Percentiles rank a stretch among this genome's conserved stretches.
Evolutionary conservation across 2,888 invertebrate genomes (phyloP).

Genomic region (Capitulum mitella): DNA sequence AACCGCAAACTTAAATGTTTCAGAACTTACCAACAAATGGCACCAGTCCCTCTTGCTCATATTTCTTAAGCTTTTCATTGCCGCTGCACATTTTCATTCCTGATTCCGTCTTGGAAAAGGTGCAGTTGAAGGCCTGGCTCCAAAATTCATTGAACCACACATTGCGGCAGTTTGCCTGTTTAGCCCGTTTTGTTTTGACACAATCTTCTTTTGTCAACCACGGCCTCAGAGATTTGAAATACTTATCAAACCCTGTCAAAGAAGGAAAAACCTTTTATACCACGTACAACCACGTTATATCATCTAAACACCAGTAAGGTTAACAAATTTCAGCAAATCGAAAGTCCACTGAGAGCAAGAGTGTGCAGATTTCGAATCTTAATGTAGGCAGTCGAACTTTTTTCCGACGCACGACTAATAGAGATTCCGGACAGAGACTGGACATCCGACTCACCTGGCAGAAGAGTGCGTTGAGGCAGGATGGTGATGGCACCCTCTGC

Average conservation of each 20-base stretch:
- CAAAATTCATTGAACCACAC: constrained; percentile 64
- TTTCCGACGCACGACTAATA: too few relatives aligned
- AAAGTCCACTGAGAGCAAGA: too few relatives aligned
- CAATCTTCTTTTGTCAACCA: constrained; percentile 43
- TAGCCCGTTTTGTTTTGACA: neutral
- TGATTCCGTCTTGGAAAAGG: constrained; percentile 40
- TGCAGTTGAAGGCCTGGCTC: constrained; percentile 59
- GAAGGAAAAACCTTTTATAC: too few relatives aligned
- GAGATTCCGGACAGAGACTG: too few relatives aligned
- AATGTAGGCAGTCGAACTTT: too few relatives aligned
- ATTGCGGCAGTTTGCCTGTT: constrained; percentile 51
- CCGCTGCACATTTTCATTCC: constrained; percentile 45
- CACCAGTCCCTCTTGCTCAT: constrained; percentile 55
- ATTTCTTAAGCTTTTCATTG: constrained; percentile 47
- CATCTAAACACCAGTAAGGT: too few relatives aligned
- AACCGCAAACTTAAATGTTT: too few relatives aligned
- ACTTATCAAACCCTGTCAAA: constrained; percentile 55
- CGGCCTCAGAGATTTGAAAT: constrained; percentile 54
- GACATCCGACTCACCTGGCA: constrained; percentile 46
- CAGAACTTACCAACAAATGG: constrained; percentile 57
- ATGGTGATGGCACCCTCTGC: constrained; percentile 58
- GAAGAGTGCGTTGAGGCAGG: constrained; percentile 53
- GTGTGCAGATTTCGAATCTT: too few relatives aligned
- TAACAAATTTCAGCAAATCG: too few relatives aligned
- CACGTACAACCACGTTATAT: too few relatives aligned